Conservation (phyloP, 2,797 vertebrate species). For the Silurus lanzhouensis region DNA sequence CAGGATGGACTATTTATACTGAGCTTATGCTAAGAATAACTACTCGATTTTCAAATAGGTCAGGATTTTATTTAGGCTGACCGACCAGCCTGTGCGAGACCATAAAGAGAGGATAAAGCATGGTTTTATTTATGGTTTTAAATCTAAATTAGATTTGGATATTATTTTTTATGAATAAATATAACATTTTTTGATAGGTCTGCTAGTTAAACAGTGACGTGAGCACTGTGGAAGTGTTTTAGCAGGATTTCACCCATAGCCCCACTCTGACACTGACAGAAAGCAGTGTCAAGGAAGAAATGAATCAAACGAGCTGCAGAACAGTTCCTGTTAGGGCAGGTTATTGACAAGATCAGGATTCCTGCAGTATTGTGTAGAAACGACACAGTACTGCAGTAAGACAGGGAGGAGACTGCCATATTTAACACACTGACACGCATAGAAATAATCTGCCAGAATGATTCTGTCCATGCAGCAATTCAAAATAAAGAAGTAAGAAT, state of each 20-base stretch:
- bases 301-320: constrained; percentile 4
- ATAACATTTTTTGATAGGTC: not conserved
- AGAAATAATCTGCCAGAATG: too few relatives aligned
- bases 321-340: constrained; percentile 53
- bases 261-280: not conserved
- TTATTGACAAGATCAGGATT: constrained; percentile 53
- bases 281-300: not conserved
- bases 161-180: not conserved
- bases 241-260: not conserved
- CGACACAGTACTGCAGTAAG: not conserved
- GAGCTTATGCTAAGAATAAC: constrained; percentile 44
- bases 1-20: constrained; percentile 37
- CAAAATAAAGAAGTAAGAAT: not conserved
- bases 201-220: not conserved
- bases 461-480: not conserved
- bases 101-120: not conserved
- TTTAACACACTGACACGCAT: not conserved
- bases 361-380: constrained; percentile 42
- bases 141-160: not conserved
- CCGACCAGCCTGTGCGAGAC: not conserved
- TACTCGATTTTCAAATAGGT: constrained; percentile 38
- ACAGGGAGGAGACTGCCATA: not conserved
- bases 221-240: not conserved
- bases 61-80: constrained; percentile 42
- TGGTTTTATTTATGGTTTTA: not conserved